These are phyloP conservation scores for Polypedilum pembai DNA, from an alignment of 1,140 invertebrate genomes.

Conservation along the genomic window DNA sequence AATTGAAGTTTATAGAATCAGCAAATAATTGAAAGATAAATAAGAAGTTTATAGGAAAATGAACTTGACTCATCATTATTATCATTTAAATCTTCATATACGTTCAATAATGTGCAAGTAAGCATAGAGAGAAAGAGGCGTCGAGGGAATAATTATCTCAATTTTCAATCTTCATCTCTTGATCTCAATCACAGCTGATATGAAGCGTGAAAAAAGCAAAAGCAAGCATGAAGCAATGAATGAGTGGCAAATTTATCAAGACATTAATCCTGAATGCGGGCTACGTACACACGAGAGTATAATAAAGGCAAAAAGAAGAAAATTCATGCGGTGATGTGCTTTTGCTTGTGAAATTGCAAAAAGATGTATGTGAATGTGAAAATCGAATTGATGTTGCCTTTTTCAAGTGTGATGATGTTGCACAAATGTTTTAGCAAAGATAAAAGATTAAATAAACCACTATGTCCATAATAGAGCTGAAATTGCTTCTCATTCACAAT, in stretches of 20 bases:
- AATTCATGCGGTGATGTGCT: background rate
- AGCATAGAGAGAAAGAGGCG: background rate
- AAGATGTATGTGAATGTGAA: background rate
- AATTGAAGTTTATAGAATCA: too few relatives aligned
- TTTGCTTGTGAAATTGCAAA: background rate
- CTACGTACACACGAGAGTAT: background rate
- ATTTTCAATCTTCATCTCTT: conserved; percentile 18
- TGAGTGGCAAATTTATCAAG: conserved; percentile 8
- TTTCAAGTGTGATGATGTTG: background rate
- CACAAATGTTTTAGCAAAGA: too few relatives aligned
- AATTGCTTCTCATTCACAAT: too few relatives aligned
- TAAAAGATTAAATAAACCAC: too few relatives aligned
- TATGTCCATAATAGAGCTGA: too few relatives aligned
- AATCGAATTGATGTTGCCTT: background rate
- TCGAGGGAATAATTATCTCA: conserved; percentile 11
- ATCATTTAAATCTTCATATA: too few relatives aligned
- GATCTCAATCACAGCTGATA: conserved; percentile 16
- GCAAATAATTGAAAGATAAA: too few relatives aligned
- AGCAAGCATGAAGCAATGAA: background rate
- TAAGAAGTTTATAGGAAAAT: too few relatives aligned
- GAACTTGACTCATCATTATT: too few relatives aligned
- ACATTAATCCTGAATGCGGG: conserved; percentile 1
- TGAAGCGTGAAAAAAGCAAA: background rate
- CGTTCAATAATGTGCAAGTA: background rate
- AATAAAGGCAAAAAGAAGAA: background rate